phyloP scores from a whole-genome alignment of 2,888 invertebrate species.

The Cryptops parisi region DNA sequence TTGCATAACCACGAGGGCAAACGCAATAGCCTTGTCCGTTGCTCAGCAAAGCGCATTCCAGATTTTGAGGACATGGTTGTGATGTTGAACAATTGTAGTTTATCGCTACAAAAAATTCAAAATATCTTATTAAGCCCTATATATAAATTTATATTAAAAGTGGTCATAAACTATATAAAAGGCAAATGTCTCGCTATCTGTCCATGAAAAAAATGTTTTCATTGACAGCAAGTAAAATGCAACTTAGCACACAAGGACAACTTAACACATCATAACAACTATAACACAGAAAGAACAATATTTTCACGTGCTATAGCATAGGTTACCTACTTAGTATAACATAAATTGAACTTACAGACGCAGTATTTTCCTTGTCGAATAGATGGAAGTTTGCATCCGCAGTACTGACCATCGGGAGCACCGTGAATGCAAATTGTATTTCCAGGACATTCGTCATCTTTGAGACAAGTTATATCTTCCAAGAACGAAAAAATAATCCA shows the following conservation, averaged over 20 bases:
- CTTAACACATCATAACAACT: too few relatives aligned
- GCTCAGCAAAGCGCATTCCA: constrained; percentile 78
- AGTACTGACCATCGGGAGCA: constrained; percentile 18
- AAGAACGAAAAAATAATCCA: background rate
- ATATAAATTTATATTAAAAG: too few relatives aligned
- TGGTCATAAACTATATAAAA: too few relatives aligned
- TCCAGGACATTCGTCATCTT: constrained; percentile 24
- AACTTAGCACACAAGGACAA: too few relatives aligned
- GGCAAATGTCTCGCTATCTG: too few relatives aligned
- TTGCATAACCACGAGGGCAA: constrained; percentile 71
- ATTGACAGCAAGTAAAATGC: too few relatives aligned
- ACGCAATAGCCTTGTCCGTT: constrained; percentile 86
- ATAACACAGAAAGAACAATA: too few relatives aligned
- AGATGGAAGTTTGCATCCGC: constrained; percentile 23
- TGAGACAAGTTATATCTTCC: constrained; percentile 20
- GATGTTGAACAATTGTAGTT: constrained; percentile 32
- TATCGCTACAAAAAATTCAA: constrained; percentile 17
- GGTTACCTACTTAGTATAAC: too few relatives aligned
- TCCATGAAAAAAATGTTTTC: too few relatives aligned
- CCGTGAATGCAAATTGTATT: constrained; percentile 23
- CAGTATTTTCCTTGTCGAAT: constrained; percentile 24
- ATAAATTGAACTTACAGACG: constrained; percentile 22
- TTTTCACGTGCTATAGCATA: too few relatives aligned
- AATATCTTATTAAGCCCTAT: background rate
- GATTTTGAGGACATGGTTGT: constrained; percentile 67